Percentiles rank a stretch among this genome's conserved stretches.
Conservation (phyloP, 1,140 invertebrate species). For the Drosophila hydei region DNA sequence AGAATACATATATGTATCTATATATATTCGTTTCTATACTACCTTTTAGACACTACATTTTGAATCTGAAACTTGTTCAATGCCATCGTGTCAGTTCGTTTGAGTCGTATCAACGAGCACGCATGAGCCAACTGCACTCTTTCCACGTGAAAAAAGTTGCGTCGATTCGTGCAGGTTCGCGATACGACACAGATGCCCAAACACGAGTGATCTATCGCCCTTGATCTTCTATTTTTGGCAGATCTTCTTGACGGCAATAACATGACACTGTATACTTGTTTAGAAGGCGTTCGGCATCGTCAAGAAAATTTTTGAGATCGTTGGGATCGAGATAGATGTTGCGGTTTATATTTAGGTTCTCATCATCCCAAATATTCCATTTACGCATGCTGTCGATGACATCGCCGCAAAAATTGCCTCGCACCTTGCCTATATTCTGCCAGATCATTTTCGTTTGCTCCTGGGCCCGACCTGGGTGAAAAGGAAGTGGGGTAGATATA, state of each 20-base stretch:
- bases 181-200: not conserved
- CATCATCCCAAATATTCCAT: conserved; percentile 39
- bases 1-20: no score
- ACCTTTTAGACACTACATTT: no score
- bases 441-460: not conserved
- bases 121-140: not conserved
- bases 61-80: no score
- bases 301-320: conserved; percentile 14
- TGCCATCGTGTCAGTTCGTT: no score
- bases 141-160: not conserved
- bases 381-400: conserved; percentile 45
- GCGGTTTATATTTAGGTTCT: not conserved
- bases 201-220: not conserved
- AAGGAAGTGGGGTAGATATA: no score
- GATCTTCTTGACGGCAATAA: not conserved
- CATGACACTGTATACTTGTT: conserved; percentile 5
- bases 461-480: conserved; percentile 15
- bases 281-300: conserved; percentile 9
- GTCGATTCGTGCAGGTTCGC: not conserved
- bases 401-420: conserved; percentile 41
- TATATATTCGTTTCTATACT: no score
- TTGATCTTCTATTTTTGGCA: no score
- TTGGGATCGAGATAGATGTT: conserved; percentile 7
- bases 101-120: not conserved
- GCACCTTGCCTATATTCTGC: not conserved